Evolutionary conservation across 2,797 vertebrate species (phyloP), one percentile per base, ranked within the genome.

Genomic region (Podargus strigoides): DNA sequence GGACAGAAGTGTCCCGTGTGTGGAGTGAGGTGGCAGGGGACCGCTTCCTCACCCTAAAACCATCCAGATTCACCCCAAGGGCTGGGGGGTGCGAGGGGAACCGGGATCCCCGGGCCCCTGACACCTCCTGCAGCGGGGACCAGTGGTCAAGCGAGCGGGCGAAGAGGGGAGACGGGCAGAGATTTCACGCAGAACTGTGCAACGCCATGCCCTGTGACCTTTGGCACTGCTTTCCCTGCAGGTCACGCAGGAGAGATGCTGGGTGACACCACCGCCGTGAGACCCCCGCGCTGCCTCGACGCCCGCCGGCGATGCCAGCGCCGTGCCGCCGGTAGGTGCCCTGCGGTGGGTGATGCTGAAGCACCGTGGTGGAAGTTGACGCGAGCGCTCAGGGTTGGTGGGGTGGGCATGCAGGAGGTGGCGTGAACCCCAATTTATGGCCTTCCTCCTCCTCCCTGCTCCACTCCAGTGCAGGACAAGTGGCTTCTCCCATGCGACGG

Each of bases 401-500:
- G 55, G 50, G 8, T 5, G 6, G 28, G 68, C 37, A 7, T 24
- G 36, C 68, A 16, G 30, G 34, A 41, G n/a, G 26, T 16, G 4
- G 19, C 1, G 0, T 9, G 44, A 55, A 7, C 37, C 75, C 53
- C 42, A 14, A 2, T 20, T 30, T 3, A 6, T 0, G 6, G 67
- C 70, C 47, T 78, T 41, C n/a, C 56, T 4, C 0, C 26, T 26
- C 23, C 53, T 72, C 36, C 82, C 47, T 7, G 0, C 7, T 15
- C 59, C 20, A 0, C 15, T 27, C 15, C 0, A 17, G 50, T 8
- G 59, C 64, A 2, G 55, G 49, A 27, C 21, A 1, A 42, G 34
- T 1, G 1, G 0, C 34, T 46, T 23, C 74, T 58, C 23, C 78
- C 34, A 0, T 1, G 17, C 27, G 1, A 8, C 2, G 7, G 26